Evolutionary conservation across 2,888 invertebrate genomes (phyloP).

Genomic region (Synergus itoensis): DNA sequence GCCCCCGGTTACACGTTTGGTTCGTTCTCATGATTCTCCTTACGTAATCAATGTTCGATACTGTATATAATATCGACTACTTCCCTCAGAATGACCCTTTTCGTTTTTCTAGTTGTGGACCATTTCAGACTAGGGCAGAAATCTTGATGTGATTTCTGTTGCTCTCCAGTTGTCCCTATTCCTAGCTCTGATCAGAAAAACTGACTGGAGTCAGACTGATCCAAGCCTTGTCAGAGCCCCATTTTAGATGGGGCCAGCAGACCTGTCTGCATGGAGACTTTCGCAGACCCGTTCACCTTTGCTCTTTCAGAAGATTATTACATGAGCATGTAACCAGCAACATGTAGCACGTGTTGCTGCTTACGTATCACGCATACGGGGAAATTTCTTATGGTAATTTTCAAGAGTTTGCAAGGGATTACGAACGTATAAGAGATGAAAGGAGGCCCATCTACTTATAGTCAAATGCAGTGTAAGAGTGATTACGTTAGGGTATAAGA

Average conservation of each 20-base stretch:
- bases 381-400: neutral
- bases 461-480: neutral
- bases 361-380: neutral
- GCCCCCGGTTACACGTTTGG: constrained; percentile 53
- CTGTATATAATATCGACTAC: constrained; percentile 55
- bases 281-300: neutral
- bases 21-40: constrained; percentile 63
- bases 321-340: neutral
- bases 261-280: neutral
- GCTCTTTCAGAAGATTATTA: neutral
- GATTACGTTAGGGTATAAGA: neutral
- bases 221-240: no score
- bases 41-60: constrained; percentile 62
- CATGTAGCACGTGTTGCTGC: neutral
- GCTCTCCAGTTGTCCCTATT: no score
- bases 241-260: no score
- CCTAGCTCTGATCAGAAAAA: no score
- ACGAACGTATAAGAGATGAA: neutral
- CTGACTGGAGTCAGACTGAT: no score
- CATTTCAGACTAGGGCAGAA: neutral
- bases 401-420: neutral
- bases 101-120: neutral
- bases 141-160: no score
- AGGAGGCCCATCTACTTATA: neutral
- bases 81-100: neutral